phyloP scores from a whole-genome alignment of 1,140 invertebrate species.

The Melanaphis sacchari region DNA sequence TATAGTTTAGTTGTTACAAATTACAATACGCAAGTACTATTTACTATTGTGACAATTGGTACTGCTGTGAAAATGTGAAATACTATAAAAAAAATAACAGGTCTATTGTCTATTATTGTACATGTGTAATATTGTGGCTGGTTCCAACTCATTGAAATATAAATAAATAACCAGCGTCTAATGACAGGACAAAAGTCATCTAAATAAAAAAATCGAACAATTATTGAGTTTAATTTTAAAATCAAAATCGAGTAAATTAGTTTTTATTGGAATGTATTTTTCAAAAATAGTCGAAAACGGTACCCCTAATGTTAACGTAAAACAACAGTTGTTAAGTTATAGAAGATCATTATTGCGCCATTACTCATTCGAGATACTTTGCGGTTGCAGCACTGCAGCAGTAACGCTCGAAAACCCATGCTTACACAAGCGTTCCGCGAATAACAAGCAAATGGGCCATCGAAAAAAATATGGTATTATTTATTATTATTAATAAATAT shows the following conservation, averaged over 20 bases:
- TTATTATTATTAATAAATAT: not conserved
- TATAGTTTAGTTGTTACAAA: not conserved
- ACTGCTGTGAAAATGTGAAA: no score
- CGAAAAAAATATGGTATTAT: not conserved
- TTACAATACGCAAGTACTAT: not conserved
- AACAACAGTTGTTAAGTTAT: not conserved
- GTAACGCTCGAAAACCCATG: not conserved
- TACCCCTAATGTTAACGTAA: no score
- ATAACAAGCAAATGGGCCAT: not conserved
- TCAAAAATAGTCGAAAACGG: no score
- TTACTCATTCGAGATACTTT: not conserved
- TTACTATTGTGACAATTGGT: not conserved
- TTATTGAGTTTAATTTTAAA: no score
- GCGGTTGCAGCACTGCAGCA: not conserved
- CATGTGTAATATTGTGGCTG: no score
- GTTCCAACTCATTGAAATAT: no score
- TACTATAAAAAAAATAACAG: no score
- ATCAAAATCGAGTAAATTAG: no score
- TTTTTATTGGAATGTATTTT: no score
- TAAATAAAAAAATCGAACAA: no score
- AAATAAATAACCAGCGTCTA: no score
- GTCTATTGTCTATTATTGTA: no score
- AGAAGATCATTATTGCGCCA: not conserved
- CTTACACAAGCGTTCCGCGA: not conserved
- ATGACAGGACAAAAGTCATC: not conserved